Evolutionary conservation across 2,888 invertebrate genomes (phyloP), one percentile per base, ranked within the genome.

Genomic region (Tachystola acroxantha): DNA sequence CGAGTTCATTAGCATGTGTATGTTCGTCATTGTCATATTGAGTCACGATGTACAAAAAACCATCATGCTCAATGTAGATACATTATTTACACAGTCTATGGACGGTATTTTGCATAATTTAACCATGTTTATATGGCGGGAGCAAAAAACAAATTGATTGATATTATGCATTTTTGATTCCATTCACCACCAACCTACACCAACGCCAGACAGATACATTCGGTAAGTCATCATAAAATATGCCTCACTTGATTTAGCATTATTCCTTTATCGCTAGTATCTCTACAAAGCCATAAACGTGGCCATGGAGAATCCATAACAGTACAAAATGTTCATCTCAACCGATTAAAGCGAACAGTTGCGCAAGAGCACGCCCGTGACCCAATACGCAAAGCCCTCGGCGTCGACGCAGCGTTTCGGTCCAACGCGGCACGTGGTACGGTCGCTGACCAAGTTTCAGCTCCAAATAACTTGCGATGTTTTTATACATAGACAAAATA

Each of bases 361-460:
- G 64, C 60, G 64, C 59, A 64, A 68, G 51, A 45, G 50, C 48
- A 53, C 39, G 56, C 45, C 52, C 39, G 50, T 64, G 65, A 65
- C 64, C 64, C 48, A 62, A 45, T 47, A 43, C 37, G 40, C 12
- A 39, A 40, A 50, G 53, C 57, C 61, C 54, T 58, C 51, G 25
- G 40, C 65, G 80, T 77, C 52, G 57, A 60, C 54, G 57, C 51
- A 26, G 40, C 65, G 80, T 77, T 52, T 62, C 77, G 81, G 67
- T 77, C 71, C 67, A 67, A 37, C 53, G 81, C 69, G 79, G 66
- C 84, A 81, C 84, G 82, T 81, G 84, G 52, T 45, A 26, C 14
- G 14, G 19, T 27, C 34, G 10, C 26, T 19, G 56, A 31, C 30
- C 13, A 40, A 24, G 28, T 35, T 46, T 36, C 34, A 52, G 43